These are phyloP conservation scores for Lacanobia oleracea DNA, from an alignment of 2,888 invertebrate genomes.

Conservation along the genomic window DNA sequence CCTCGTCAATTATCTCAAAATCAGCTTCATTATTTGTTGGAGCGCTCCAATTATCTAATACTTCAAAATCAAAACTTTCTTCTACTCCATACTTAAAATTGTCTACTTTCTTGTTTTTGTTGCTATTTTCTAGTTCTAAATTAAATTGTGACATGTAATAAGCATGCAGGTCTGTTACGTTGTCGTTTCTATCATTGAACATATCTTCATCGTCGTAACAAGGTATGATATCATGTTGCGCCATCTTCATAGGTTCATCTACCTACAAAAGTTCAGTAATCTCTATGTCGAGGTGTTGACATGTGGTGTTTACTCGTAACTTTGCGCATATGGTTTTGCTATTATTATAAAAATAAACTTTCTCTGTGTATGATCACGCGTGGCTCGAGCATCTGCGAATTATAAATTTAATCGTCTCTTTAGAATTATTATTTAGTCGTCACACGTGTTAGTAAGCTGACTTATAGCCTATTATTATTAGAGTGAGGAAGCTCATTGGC, in stretches of 20 bases:
- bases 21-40: conserved; percentile 71
- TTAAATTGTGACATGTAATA: conserved; percentile 89
- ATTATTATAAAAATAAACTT: conserved; percentile 91
- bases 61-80: conserved; percentile 87
- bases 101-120: conserved; percentile 77
- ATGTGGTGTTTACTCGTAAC: conserved; percentile 83
- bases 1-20: conserved; percentile 84
- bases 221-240: conserved; percentile 85
- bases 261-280: conserved; percentile 86
- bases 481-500: conserved; percentile 58
- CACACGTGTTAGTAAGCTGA: conserved; percentile 80
- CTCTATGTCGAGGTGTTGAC: conserved; percentile 82
- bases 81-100: conserved; percentile 83
- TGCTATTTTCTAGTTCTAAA: conserved; percentile 87
- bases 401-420: conserved; percentile 86
- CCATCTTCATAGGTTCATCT: conserved; percentile 87
- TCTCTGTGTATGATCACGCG: conserved; percentile 86
- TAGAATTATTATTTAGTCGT: conserved; percentile 78
- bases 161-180: conserved; percentile 85
- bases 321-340: conserved; percentile 87
- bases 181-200: conserved; percentile 82
- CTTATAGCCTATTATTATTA: conserved; percentile 68
- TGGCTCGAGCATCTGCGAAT: conserved; percentile 88
- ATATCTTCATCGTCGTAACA: conserved; percentile 83
- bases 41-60: conserved; percentile 79